These are phyloP conservation scores for Marronus borbonicus DNA, from an alignment of 2,888 invertebrate genomes.

Conservation along the genomic window DNA sequence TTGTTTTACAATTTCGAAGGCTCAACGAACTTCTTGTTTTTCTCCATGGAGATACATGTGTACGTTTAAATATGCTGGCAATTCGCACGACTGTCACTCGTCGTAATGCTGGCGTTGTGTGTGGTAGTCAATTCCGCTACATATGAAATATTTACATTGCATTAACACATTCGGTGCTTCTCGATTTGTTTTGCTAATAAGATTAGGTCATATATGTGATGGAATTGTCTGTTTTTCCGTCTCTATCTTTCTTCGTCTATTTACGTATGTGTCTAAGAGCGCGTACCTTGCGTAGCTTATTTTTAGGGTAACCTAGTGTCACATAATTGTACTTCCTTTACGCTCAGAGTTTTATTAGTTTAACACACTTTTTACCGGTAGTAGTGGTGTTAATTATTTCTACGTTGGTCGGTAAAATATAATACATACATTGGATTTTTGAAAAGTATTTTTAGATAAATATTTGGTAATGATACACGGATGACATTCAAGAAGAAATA, in stretches of 20 bases:
- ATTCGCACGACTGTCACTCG: constrained; percentile 3
- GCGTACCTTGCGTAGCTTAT: neutral
- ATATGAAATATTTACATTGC: constrained; percentile 28
- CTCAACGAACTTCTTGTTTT: constrained; percentile 38
- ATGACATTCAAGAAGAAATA: neutral
- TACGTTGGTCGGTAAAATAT: neutral
- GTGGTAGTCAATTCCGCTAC: constrained; percentile 12
- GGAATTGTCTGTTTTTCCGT: constrained; percentile 7
- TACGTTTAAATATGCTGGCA: constrained; percentile 33
- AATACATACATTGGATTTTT: neutral
- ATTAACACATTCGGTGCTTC: constrained; percentile 24
- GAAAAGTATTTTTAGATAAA: constrained; percentile 6
- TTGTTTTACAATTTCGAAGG: constrained; percentile 37
- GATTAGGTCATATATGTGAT: constrained; percentile 34
- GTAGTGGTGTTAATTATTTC: neutral
- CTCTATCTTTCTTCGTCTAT: neutral
- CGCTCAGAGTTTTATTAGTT: constrained; percentile 32
- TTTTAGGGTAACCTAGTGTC: constrained; percentile 40
- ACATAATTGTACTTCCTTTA: constrained; percentile 32
- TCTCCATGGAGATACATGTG: neutral
- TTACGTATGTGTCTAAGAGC: constrained; percentile 6
- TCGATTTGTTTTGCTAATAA: constrained; percentile 37
- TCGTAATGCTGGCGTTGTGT: neutral
- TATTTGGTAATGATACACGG: neutral
- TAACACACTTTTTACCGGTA: constrained; percentile 31